phyloP scores from a whole-genome alignment of 2,113 vertebrate species.

The Mirounga angustirostris region DNA sequence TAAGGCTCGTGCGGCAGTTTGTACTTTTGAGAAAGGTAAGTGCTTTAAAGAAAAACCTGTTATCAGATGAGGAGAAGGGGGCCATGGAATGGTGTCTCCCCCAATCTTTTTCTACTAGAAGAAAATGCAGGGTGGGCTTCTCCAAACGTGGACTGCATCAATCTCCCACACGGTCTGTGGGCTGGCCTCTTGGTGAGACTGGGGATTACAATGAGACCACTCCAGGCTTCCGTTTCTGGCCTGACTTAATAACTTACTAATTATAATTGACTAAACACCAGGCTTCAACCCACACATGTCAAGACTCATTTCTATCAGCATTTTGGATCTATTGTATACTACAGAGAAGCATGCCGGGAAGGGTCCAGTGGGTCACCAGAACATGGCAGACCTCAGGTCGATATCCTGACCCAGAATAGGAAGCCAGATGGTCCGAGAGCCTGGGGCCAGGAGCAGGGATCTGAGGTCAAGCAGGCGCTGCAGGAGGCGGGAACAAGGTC shows the following conservation, averaged over 20 bases:
- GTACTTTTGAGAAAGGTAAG: background rate
- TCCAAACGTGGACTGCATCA: background rate
- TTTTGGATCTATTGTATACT: constrained; percentile 49
- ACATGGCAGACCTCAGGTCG: background rate
- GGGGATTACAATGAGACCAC: background rate
- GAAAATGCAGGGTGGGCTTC: background rate
- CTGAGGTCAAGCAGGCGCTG: constrained; percentile 42
- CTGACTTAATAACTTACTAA: constrained; percentile 71
- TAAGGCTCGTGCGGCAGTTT: background rate
- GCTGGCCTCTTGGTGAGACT: background rate
- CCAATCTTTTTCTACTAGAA: background rate
- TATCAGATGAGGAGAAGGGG: background rate
- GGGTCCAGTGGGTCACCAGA: constrained; percentile 45
- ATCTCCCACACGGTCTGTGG: background rate
- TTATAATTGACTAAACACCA: constrained; percentile 77
- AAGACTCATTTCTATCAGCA: constrained; percentile 70
- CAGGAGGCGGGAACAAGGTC: constrained; percentile 51
- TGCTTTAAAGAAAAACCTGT: constrained; percentile 17
- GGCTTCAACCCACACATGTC: constrained; percentile 69
- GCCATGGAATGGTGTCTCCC: background rate
- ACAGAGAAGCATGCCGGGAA: background rate
- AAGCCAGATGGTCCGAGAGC: constrained; percentile 65
- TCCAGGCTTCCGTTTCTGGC: constrained; percentile 19
- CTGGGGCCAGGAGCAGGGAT: background rate
- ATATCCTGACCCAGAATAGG: constrained; percentile 12